Percentiles rank a stretch among this genome's conserved stretches.
These are phyloP conservation scores for Hippoglossus hippoglossus DNA, from an alignment of 2,797 vertebrate genomes.

Conservation along the genomic window DNA sequence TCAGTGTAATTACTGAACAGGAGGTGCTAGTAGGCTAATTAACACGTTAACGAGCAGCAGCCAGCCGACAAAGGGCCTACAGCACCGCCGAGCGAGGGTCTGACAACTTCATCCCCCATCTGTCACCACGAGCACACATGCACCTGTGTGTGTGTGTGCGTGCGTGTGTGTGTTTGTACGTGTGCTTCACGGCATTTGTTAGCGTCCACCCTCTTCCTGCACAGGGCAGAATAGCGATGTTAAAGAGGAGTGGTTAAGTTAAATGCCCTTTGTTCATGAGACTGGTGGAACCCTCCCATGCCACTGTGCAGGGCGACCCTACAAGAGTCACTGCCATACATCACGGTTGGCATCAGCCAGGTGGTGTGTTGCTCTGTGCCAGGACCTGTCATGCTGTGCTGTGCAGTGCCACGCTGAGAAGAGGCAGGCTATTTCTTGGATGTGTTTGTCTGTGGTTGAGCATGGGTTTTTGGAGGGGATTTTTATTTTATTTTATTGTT, in stretches of 20 bases:
- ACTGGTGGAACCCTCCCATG: constrained; percentile 28
- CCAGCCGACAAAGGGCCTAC: constrained; percentile 64
- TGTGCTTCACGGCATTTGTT: no score
- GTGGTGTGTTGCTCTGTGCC: constrained; percentile 47
- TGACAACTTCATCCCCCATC: constrained; percentile 77
- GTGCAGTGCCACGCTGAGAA: constrained; percentile 12
- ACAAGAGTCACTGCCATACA: constrained; percentile 48
- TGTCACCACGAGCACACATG: constrained; percentile 57
- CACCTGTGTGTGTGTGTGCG: constrained; percentile 29
- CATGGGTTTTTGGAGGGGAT: neutral
- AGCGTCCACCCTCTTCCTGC: constrained; percentile 17
- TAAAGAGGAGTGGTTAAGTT: constrained; percentile 43
- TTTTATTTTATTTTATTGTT: neutral
- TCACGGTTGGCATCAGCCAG: constrained; percentile 66
- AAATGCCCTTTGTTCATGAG: constrained; percentile 59
- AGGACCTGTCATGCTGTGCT: constrained; percentile 28
- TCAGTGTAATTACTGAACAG: constrained; percentile 78
- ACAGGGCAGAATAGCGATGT: constrained; percentile 42
- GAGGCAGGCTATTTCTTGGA: neutral
- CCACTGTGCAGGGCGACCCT: constrained; percentile 27
- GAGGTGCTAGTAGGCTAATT: constrained; percentile 79
- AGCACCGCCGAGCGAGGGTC: constrained; percentile 47
- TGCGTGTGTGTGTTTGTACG: no score
- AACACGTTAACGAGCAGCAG: constrained; percentile 78
- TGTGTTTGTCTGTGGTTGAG: neutral